Conservation (phyloP, 2,888 invertebrate genomes). For the Cinara cedri region DNA sequence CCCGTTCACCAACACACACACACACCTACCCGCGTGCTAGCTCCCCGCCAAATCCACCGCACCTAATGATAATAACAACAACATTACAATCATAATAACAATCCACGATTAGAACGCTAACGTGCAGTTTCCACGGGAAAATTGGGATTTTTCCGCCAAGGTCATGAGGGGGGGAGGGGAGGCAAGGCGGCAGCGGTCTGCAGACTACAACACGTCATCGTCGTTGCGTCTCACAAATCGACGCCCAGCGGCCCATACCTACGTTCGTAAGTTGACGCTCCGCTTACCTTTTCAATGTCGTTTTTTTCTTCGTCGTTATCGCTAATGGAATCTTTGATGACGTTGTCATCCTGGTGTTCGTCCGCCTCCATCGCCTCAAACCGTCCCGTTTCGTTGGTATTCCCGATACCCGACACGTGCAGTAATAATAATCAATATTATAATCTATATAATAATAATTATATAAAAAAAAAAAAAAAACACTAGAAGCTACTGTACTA, state of each 20-base stretch:
- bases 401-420: no score
- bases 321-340: conserved; percentile 39
- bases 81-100: no score
- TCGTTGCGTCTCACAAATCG: neutral
- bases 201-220: neutral
- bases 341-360: conserved; percentile 23
- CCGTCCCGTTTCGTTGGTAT: neutral
- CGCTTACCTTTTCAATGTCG: conserved; percentile 24
- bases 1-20: neutral
- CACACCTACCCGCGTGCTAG: neutral
- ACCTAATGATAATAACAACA: no score
- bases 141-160: neutral
- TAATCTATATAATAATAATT: no score
- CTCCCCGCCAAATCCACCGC: no score
- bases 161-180: no score
- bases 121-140: neutral
- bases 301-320: conserved; percentile 36
- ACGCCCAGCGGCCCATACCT: neutral
- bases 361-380: conserved; percentile 27
- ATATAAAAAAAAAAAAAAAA: no score
- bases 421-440: no score
- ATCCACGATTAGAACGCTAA: no score
- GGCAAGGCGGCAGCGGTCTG: neutral
- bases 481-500: no score
- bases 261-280: no score